These are phyloP conservation scores for Ptilonorhynchus violaceus DNA, from an alignment of 2,113 vertebrate species.

Conservation along the genomic window DNA sequence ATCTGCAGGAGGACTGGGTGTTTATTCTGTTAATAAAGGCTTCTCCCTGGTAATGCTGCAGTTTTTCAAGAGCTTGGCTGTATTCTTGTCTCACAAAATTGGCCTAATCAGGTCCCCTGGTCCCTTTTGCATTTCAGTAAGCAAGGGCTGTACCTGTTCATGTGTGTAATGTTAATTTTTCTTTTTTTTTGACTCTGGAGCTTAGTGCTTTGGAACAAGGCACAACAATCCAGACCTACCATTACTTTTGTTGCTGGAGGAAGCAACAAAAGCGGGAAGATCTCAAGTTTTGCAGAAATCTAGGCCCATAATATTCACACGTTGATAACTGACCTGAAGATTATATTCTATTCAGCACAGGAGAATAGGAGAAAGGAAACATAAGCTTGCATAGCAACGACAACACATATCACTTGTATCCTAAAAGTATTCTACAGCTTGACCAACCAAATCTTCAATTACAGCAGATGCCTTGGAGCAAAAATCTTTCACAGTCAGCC, in stretches of 20 bases:
- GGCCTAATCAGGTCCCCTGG: background rate
- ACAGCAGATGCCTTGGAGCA: background rate
- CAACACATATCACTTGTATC: background rate
- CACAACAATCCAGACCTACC: background rate
- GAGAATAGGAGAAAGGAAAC: background rate
- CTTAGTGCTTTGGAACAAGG: background rate
- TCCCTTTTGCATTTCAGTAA: background rate
- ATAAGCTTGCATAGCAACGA: background rate
- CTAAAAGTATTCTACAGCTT: background rate
- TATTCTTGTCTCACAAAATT: background rate
- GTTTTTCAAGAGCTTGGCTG: background rate
- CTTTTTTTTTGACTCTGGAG: background rate
- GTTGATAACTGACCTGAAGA: background rate
- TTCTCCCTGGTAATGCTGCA: background rate
- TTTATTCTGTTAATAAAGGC: conserved; percentile 29
- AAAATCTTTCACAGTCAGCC: background rate
- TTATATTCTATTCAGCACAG: background rate
- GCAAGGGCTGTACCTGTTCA: background rate
- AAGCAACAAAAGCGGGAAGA: background rate
- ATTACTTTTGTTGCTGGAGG: background rate
- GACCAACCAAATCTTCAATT: conserved; percentile 6
- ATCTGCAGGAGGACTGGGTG: background rate
- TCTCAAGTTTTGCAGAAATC: background rate
- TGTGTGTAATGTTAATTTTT: accelerated
- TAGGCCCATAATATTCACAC: background rate